Conservation (phyloP, 2,888 invertebrate species). For the Caenorhabditis angaria region DNA sequence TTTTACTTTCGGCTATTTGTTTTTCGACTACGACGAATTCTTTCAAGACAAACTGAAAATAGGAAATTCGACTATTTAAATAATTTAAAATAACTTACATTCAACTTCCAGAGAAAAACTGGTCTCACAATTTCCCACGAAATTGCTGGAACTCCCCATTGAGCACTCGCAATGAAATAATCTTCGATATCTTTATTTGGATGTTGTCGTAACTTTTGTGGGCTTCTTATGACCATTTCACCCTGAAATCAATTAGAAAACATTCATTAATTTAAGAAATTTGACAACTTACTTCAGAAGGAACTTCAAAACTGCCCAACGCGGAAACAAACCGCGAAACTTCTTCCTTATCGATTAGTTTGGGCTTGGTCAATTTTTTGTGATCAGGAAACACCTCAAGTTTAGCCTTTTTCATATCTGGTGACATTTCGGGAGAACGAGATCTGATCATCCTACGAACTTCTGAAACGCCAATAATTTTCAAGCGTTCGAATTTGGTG, state of each 20-base stretch:
- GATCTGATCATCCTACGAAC: constrained; percentile 24
- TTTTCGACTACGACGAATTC: constrained; percentile 23
- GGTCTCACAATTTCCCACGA: constrained; percentile 40
- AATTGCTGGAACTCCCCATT: constrained; percentile 42
- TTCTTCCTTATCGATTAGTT: constrained; percentile 20
- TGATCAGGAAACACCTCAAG: constrained; percentile 20
- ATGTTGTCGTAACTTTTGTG: constrained; percentile 25
- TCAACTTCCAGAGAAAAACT: constrained; percentile 38
- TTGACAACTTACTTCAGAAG: constrained; percentile 26
- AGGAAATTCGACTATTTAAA: background rate
- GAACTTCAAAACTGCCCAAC: constrained; percentile 25
- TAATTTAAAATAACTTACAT: constrained; percentile 14
- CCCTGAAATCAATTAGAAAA: constrained; percentile 17
- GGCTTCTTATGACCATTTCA: constrained; percentile 11
- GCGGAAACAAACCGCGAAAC: constrained; percentile 19
- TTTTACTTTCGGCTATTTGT: constrained; percentile 15
- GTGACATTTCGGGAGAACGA: constrained; percentile 33
- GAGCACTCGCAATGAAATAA: constrained; percentile 35
- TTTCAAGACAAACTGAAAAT: constrained; percentile 32
- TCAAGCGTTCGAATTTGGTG: background rate
- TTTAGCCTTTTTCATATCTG: constrained; percentile 33
- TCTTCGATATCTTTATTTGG: constrained; percentile 37
- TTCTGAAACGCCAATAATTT: background rate
- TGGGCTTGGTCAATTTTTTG: background rate
- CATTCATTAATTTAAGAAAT: background rate